phyloP scores from a whole-genome alignment of 2,113 vertebrate species.

The Amphiprion ocellaris region DNA sequence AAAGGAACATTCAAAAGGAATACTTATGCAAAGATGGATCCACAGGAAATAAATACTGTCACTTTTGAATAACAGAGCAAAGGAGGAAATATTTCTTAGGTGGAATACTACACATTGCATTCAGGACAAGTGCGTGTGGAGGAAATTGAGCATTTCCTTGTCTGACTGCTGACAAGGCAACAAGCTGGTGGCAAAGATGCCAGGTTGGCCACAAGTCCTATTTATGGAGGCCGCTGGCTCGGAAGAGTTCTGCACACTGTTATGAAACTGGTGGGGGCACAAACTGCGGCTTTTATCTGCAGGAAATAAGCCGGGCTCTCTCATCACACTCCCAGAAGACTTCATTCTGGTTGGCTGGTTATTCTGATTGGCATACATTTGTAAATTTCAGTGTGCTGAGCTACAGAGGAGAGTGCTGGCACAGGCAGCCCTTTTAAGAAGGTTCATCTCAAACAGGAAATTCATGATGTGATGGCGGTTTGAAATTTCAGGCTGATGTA shows the following conservation, averaged over 20 bases:
- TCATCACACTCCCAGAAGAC: slow-evolving; percentile 44
- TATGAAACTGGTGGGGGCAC: slow-evolving; percentile 12
- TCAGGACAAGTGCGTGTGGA: slow-evolving; percentile 8
- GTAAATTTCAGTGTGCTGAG: slow-evolving; percentile 23
- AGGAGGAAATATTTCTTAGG: neutral
- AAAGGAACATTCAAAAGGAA: neutral
- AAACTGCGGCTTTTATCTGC: slow-evolving; percentile 31
- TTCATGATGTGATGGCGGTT: slow-evolving; percentile 9
- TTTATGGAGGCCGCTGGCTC: slow-evolving; percentile 19
- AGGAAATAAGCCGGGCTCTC: slow-evolving; percentile 45
- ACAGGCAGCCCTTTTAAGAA: neutral
- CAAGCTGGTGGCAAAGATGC: neutral
- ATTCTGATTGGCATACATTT: slow-evolving; percentile 47
- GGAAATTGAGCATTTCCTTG: slow-evolving; percentile 40
- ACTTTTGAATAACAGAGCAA: slow-evolving; percentile 10
- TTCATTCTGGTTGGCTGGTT: slow-evolving; percentile 32
- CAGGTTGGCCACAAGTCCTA: slow-evolving; percentile 17
- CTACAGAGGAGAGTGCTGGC: slow-evolving; percentile 14
- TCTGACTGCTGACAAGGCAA: slow-evolving; percentile 26
- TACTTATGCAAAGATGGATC: neutral
- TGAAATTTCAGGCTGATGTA: neutral
- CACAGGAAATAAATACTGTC: neutral
- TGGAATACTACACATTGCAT: neutral
- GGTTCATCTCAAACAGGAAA: slow-evolving; percentile 1
- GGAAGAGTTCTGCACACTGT: slow-evolving; percentile 6